Evolutionary conservation across 2,888 invertebrate genomes (phyloP).

Genomic region (Dasypolia templi): DNA sequence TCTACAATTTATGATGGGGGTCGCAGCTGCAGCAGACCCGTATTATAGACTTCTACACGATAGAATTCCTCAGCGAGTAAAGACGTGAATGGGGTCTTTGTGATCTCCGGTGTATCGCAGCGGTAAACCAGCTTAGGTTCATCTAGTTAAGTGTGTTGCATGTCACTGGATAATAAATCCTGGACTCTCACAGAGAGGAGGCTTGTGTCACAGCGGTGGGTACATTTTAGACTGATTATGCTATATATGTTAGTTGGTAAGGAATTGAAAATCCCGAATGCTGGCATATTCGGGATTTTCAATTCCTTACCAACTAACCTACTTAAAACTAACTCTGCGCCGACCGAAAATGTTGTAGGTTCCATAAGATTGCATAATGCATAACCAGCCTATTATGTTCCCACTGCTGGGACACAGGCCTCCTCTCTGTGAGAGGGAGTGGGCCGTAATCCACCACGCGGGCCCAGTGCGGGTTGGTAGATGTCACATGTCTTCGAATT

Average conservation of each 20-base stretch:
- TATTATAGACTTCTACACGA: background rate
- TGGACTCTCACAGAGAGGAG: too few relatives aligned
- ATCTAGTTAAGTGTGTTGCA: background rate
- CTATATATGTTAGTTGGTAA: too few relatives aligned
- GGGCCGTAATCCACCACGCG: too few relatives aligned
- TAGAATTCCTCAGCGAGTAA: background rate
- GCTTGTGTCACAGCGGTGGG: too few relatives aligned
- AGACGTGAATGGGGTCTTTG: background rate
- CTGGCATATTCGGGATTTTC: background rate
- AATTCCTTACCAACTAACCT: background rate
- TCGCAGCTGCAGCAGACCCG: too few relatives aligned
- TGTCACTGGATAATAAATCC: background rate
- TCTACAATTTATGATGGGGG: background rate
- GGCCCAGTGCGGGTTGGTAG: too few relatives aligned
- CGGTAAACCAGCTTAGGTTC: background rate
- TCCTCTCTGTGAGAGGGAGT: too few relatives aligned
- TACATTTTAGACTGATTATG: background rate
- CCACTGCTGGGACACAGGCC: too few relatives aligned
- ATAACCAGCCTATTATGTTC: too few relatives aligned
- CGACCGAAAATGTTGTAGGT: background rate
- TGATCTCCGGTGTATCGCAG: background rate
- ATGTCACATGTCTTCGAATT: too few relatives aligned
- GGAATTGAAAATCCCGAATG: too few relatives aligned
- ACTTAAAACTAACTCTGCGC: background rate
- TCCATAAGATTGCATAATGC: too few relatives aligned